phyloP scores from a whole-genome alignment of 1,140 invertebrate species.

The Aradophagus sp. region DNA sequence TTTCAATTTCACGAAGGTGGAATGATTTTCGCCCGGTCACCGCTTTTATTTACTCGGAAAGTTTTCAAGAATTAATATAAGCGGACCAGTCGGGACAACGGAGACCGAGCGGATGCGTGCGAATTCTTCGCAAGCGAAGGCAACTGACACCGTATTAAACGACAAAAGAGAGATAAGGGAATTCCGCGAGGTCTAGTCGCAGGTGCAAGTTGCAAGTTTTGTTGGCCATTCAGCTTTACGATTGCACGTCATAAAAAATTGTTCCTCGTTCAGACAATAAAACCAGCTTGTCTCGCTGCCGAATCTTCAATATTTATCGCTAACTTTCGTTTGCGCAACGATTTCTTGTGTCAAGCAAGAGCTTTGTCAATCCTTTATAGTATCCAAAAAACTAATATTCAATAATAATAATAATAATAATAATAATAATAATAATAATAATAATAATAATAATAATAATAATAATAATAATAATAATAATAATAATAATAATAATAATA shows the following conservation, averaged over 20 bases:
- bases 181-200: conserved; percentile 34
- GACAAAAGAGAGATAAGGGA: conserved; percentile 44
- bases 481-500: too few species aligned
- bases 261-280: conserved; percentile 37
- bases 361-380: conserved; percentile 4
- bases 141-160: conserved; percentile 49
- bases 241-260: conserved; percentile 47
- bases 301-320: conserved; percentile 40
- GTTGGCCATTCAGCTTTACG: conserved; percentile 44
- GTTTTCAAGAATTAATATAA: conserved; percentile 49
- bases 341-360: conserved; percentile 35
- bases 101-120: too few species aligned
- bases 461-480: too few species aligned
- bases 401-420: too few species aligned
- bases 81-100: conserved; percentile 10
- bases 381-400: too few species aligned
- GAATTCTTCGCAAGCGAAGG: conserved; percentile 21
- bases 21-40: conserved; percentile 19
- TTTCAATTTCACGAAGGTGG: conserved; percentile 31
- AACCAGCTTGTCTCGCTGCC: conserved; percentile 30
- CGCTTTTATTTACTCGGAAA: conserved; percentile 38
- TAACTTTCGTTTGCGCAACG: conserved; percentile 27
- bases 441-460: too few species aligned
- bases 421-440: too few species aligned
- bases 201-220: conserved; percentile 41